Percentiles rank a stretch among this genome's conserved stretches.
These are phyloP conservation scores for Mystacornis crossleyi DNA, from an alignment of 2,113 vertebrate species.

Conservation along the genomic window DNA sequence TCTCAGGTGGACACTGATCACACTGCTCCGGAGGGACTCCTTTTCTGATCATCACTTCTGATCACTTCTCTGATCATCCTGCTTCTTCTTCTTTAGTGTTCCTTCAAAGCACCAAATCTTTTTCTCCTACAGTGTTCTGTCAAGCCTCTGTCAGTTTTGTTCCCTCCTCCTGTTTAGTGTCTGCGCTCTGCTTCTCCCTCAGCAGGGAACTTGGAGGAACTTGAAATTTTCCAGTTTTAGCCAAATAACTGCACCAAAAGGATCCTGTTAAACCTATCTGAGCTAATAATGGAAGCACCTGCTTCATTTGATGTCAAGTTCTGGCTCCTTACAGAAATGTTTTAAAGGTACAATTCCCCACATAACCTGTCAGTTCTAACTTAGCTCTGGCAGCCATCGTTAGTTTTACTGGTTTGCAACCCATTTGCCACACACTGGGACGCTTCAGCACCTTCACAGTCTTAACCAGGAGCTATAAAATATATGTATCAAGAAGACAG, in stretches of 20 bases:
- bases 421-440: background rate
- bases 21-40: background rate
- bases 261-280: background rate
- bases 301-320: background rate
- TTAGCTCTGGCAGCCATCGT: background rate
- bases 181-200: background rate
- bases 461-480: background rate
- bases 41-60: background rate
- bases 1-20: background rate
- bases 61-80: background rate
- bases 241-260: background rate
- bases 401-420: background rate
- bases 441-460: background rate
- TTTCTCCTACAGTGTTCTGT: background rate
- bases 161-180: background rate
- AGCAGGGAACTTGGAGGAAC: background rate
- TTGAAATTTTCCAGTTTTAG: background rate
- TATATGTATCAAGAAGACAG: background rate
- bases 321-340: background rate
- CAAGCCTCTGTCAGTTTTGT: background rate
- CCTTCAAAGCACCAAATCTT: background rate
- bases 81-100: background rate
- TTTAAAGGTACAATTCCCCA: background rate
- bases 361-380: background rate
- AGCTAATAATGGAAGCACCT: background rate